Evolutionary conservation across 2,888 invertebrate genomes (phyloP), one percentile per base, ranked within the genome.

Genomic region (Leptinotarsa tumamoca): DNA sequence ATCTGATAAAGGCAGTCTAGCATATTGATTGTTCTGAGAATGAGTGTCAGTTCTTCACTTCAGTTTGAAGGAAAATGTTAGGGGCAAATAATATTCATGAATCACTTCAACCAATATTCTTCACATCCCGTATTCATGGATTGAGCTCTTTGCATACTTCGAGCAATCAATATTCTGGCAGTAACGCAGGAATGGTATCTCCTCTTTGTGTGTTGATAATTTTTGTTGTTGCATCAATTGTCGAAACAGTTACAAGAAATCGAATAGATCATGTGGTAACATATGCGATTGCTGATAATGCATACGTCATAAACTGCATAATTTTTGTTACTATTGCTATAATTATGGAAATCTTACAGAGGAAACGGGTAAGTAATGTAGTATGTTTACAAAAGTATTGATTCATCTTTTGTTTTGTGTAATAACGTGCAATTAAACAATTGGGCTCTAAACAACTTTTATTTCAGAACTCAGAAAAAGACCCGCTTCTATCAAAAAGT

Each of bases 21-120:
- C 0, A 0, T 10, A 43, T 43, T 43, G 10, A 43, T 43, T 0
- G 2, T 43, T 10, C 43, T 43, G 3, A 10, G 3, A 43, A 43
- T 43, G 3, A 43, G 0, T 10, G 43, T 43, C 43, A 43, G 43
- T 43, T 43, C 10, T 43, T 43, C 43, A 43, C 43, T 43, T 13
- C 0, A 43, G 43, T 43, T 13, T 0, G 10, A 43, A 43, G 10
- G 10, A 43, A 43, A 15, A 52, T 17, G 63, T 63, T 33, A 15
- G 4, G 33, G 17, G 27, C 33, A 63, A 15, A 63, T 33, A 33
- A 33, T 63, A 63, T 63, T 3, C 17, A 63, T 17, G 63, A 27
- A 63, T n/a, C 63, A 63, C 18, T 63, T 27, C 63, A 63, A 33
- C 63, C 63, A 63, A 63, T 63, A n/a, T 63, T 63, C 27, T 63